Conservation (phyloP, 2,797 vertebrate genomes). For the Buphagus erythrorhynchus region DNA sequence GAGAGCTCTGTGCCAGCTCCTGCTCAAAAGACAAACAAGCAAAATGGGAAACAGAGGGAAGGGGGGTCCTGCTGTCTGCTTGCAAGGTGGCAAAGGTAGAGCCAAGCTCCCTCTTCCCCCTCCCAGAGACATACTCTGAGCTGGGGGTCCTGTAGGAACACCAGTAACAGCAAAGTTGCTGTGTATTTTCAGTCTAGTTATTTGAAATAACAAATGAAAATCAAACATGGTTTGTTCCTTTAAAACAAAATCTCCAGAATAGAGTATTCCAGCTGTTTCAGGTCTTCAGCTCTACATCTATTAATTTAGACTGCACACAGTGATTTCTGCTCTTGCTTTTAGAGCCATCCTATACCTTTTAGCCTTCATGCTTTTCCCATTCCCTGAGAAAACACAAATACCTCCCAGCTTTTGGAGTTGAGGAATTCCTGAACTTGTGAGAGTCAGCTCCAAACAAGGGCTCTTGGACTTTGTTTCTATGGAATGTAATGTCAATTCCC, state of each 20-base stretch:
- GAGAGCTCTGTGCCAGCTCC: not conserved
- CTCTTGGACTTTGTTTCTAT: not conserved
- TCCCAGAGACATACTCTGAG: not conserved
- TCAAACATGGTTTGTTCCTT: not conserved
- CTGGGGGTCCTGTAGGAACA: not conserved
- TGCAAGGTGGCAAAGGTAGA: not conserved
- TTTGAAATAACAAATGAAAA: not conserved
- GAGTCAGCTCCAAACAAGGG: not conserved
- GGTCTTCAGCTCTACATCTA: not conserved
- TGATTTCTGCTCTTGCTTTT: not conserved
- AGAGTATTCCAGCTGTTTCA: constrained; percentile 1
- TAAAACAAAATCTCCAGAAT: not conserved
- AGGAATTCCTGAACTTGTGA: not conserved
- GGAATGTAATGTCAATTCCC: not conserved
- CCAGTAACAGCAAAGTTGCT: not conserved
- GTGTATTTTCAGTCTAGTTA: not conserved
- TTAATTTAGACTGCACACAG: not conserved
- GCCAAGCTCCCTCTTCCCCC: not conserved
- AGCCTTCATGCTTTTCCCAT: not conserved
- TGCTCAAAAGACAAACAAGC: not conserved
- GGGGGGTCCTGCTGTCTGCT: not conserved
- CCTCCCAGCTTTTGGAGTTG: not conserved
- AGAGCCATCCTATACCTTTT: not conserved
- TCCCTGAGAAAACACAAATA: not conserved
- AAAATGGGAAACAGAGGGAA: not conserved